These are phyloP conservation scores for Glandiceps talaboti DNA, from an alignment of 53 echinoderm and acorn worm genomes.

Conservation along the genomic window DNA sequence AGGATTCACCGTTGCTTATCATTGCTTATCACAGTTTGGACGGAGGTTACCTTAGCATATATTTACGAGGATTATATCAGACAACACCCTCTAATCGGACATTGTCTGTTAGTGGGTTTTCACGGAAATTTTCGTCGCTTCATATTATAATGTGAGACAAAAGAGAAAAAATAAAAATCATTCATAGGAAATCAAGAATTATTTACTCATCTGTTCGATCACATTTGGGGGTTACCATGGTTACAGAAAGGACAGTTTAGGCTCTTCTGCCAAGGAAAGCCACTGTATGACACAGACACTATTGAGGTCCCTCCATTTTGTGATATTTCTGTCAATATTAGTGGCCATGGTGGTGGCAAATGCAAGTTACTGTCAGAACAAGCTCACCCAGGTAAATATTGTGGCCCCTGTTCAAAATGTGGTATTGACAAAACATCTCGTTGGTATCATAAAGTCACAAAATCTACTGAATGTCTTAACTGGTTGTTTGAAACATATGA, in stretches of 20 bases:
- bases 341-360: not conserved
- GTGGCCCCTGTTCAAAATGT: not conserved
- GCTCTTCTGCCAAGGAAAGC: not conserved
- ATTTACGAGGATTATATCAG: not conserved
- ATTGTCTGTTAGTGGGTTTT: not conserved
- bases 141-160: not conserved
- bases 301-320: not conserved
- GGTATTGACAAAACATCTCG: not conserved
- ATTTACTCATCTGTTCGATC: not conserved
- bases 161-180: not conserved
- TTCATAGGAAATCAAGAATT: not conserved
- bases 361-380: not conserved
- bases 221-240: not conserved
- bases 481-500: not conserved
- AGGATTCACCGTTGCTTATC: too few species aligned
- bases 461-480: not conserved
- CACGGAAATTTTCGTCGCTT: not conserved
- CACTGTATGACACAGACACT: not conserved
- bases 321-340: not conserved
- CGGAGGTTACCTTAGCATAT: not conserved
- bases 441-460: too few species aligned
- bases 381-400: not conserved
- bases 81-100: not conserved
- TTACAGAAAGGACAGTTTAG: not conserved
- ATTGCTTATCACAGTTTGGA: not conserved